These are phyloP conservation scores for Catharus bicknelli DNA, from an alignment of 2,113 vertebrate species.

Conservation along the genomic window DNA sequence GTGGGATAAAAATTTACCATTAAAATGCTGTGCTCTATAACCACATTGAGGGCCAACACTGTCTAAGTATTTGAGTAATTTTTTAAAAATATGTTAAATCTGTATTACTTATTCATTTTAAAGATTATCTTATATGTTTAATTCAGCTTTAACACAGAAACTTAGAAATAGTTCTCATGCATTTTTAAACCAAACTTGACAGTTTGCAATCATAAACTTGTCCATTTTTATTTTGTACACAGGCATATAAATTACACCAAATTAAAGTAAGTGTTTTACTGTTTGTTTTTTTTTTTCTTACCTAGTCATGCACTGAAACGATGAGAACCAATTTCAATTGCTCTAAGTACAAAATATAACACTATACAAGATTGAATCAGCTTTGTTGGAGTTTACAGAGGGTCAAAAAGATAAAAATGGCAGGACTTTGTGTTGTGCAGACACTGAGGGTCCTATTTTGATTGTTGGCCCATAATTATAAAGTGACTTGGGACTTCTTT, in stretches of 20 bases:
- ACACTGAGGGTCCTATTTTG: background rate
- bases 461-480: background rate
- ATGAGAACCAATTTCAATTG: background rate
- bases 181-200: constrained; percentile 39
- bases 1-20: background rate
- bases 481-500: background rate
- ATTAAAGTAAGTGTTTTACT: constrained; percentile 49
- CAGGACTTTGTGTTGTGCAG: background rate
- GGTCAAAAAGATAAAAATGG: background rate
- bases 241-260: constrained; percentile 21
- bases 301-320: background rate
- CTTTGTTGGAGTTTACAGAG: background rate
- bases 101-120: background rate
- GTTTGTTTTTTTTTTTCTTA: background rate
- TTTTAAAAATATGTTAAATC: background rate
- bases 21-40: background rate
- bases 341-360: background rate
- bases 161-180: background rate
- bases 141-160: background rate
- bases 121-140: background rate
- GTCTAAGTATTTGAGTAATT: background rate
- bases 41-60: background rate
- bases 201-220: constrained; percentile 45
- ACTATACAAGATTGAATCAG: background rate
- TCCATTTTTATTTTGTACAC: constrained; percentile 31